phyloP scores from a whole-genome alignment of 2,888 invertebrate genomes.

The Hypomecis punctinalis region DNA sequence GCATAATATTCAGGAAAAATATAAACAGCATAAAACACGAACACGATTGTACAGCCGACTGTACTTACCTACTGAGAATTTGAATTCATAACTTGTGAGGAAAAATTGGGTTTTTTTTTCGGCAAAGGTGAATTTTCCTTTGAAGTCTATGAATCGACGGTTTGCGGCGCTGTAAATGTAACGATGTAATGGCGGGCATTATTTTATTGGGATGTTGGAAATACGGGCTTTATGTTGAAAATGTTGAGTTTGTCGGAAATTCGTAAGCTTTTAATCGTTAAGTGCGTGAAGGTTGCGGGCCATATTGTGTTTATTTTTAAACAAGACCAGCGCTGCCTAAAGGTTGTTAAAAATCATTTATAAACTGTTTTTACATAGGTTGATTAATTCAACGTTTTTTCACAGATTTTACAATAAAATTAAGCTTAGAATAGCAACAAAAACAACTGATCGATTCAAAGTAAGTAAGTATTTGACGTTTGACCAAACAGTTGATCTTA shows the following conservation, averaged over 20 bases:
- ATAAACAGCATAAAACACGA: too few relatives aligned
- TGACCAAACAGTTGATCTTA: too few relatives aligned
- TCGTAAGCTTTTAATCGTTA: conserved; percentile 1
- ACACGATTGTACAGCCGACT: background rate
- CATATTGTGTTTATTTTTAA: background rate
- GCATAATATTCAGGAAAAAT: too few relatives aligned
- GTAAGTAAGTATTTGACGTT: too few relatives aligned
- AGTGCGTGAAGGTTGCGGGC: background rate
- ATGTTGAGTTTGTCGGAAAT: conserved; percentile 1
- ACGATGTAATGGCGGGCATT: conserved; percentile 23
- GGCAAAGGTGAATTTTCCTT: conserved; percentile 25
- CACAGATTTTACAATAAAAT: too few relatives aligned
- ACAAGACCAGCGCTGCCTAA: too few relatives aligned
- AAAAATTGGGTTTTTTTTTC: conserved; percentile 16
- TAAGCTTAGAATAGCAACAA: too few relatives aligned
- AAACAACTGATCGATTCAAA: too few relatives aligned
- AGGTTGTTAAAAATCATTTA: too few relatives aligned
- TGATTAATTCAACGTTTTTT: too few relatives aligned
- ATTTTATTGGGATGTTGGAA: conserved; percentile 29
- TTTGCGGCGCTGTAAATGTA: conserved; percentile 24
- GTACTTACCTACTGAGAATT: conserved; percentile 22
- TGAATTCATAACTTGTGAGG: conserved; percentile 29
- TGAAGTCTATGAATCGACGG: conserved; percentile 30
- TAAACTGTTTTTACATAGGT: too few relatives aligned
- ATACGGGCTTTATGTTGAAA: conserved; percentile 4